Conservation (phyloP, 2,113 vertebrate species). For the Mionectes macconnelli region DNA sequence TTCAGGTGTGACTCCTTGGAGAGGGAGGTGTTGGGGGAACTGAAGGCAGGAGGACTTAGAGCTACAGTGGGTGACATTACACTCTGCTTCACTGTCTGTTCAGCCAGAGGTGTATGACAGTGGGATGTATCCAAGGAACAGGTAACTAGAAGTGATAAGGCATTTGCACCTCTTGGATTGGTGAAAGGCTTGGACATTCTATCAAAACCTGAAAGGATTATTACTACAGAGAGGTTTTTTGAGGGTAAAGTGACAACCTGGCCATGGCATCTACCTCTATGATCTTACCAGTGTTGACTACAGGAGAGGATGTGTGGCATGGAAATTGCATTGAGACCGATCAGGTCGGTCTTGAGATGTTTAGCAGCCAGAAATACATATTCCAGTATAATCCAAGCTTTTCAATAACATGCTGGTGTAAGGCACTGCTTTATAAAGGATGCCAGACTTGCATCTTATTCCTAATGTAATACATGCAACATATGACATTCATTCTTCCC, state of each 20-base stretch:
- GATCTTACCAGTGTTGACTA: background rate
- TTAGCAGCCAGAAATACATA: background rate
- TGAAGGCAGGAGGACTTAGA: background rate
- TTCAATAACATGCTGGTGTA: background rate
- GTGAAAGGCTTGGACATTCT: background rate
- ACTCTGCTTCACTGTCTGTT: background rate
- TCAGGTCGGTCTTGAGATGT: rapidly evolving
- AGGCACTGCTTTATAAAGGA: rapidly evolving
- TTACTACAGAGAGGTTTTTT: background rate
- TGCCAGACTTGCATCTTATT: background rate
- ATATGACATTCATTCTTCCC: background rate
- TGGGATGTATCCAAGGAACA: background rate
- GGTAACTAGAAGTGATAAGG: background rate
- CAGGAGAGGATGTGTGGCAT: background rate
- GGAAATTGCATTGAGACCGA: background rate
- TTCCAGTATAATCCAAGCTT: background rate
- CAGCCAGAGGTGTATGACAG: rapidly evolving
- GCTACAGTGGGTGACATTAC: background rate
- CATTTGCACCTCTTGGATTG: rapidly evolving
- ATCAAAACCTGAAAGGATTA: background rate
- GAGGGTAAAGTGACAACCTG: background rate
- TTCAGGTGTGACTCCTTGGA: background rate
- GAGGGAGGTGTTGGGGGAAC: background rate
- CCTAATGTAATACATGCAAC: background rate
- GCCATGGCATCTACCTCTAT: background rate